These are phyloP conservation scores for Schizaphis graminum DNA, from an alignment of 2,888 invertebrate species.

Conservation along the genomic window DNA sequence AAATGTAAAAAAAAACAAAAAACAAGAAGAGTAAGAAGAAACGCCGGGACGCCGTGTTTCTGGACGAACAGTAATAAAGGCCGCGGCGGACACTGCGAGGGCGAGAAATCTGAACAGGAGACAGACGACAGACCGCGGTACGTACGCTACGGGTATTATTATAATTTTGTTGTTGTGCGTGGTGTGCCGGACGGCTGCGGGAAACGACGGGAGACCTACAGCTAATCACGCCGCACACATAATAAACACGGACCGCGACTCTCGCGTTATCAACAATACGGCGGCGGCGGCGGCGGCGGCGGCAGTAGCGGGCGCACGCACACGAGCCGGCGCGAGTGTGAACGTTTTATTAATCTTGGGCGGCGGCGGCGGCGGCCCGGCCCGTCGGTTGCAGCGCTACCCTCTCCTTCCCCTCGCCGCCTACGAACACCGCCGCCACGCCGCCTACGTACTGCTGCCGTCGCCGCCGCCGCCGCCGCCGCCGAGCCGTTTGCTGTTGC, in stretches of 20 bases:
- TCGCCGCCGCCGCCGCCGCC: neutral
- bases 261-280: constrained; percentile 45
- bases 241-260: constrained; percentile 38
- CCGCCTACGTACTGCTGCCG: neutral
- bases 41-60: neutral
- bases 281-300: constrained; percentile 32
- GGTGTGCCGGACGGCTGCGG: neutral
- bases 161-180: neutral
- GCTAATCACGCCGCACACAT: constrained; percentile 53
- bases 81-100: neutral
- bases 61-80: neutral
- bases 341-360: constrained; percentile 55
- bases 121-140: neutral
- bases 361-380: constrained; percentile 41
- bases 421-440: neutral
- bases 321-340: constrained; percentile 15
- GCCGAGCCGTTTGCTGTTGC: neutral
- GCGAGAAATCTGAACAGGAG: neutral
- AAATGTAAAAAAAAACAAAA: too few species aligned
- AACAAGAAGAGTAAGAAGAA: neutral
- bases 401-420: neutral
- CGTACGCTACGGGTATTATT: neutral
- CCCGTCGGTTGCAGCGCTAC: constrained; percentile 22
- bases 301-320: constrained; percentile 34
- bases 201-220: constrained; percentile 35